Percentiles rank a stretch among this genome's conserved stretches.
Conservation (phyloP, 2,888 invertebrate genomes). For the Epirrhoe tristata region DNA sequence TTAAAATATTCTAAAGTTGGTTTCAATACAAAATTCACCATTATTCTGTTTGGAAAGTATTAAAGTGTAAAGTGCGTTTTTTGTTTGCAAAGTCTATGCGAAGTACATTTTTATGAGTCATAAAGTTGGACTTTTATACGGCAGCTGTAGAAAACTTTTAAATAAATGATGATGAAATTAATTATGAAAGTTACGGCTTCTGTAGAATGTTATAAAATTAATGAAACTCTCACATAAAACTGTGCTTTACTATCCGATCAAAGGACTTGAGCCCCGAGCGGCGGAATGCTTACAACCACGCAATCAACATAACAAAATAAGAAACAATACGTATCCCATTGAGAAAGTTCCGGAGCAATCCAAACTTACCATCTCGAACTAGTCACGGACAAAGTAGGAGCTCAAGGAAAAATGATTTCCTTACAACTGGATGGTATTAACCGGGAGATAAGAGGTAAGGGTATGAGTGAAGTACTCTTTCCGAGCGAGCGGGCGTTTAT, state of each 20-base stretch:
- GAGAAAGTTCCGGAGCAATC: constrained; percentile 32
- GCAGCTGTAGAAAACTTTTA: constrained; percentile 49
- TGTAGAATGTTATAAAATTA: constrained; percentile 21
- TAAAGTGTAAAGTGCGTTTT: constrained; percentile 34
- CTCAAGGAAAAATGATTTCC: constrained; percentile 66
- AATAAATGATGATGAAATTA: constrained; percentile 55
- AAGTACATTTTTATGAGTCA: constrained; percentile 54
- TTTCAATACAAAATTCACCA: constrained; percentile 38
- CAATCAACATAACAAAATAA: constrained; percentile 17
- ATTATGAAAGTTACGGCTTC: constrained; percentile 37
- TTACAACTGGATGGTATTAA: constrained; percentile 74
- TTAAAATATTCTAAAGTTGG: constrained; percentile 11
- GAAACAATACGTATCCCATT: constrained; percentile 19
- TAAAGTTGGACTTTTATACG: constrained; percentile 55
- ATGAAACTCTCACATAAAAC: constrained; percentile 4
- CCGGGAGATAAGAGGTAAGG: constrained; percentile 54
- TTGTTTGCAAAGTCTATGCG: constrained; percentile 39
- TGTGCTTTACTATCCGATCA: neutral
- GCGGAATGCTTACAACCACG: neutral
- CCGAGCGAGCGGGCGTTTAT: constrained; percentile 71
- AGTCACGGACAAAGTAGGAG: constrained; percentile 60
- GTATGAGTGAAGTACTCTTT: constrained; percentile 80
- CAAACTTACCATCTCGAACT: constrained; percentile 57
- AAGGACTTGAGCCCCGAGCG: neutral
- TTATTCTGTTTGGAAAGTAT: constrained; percentile 38